A percentile compares a stretch with the other conserved stretches of the same genome.
Conservation (phyloP, 2,888 invertebrate species). For the Didymodactylos carnosus region DNA sequence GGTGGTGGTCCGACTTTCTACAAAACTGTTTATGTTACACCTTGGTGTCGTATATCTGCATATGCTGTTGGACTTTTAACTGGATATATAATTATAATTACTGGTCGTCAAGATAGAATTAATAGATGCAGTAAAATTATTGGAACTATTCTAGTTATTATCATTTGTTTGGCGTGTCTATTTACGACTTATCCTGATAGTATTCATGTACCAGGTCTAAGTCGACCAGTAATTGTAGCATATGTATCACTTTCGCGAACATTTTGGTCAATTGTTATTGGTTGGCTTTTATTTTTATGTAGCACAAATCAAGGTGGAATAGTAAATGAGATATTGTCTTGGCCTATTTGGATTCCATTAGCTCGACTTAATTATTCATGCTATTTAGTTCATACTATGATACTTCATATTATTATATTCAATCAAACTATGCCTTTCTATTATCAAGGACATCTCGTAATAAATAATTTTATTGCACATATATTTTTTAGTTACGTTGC, state of each 20-base stretch:
- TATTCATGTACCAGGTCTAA: not conserved
- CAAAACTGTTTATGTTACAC: not conserved
- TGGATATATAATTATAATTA: not conserved
- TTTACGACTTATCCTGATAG: constrained; percentile 2
- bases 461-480: not conserved
- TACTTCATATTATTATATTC: constrained; percentile 1
- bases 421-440: constrained; percentile 2
- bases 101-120: not conserved
- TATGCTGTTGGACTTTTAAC: not conserved
- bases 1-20: not conserved
- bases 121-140: not conserved
- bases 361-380: constrained; percentile 9
- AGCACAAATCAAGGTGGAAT: not conserved
- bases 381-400: not conserved
- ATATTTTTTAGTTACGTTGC: not conserved
- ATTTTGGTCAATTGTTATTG: constrained; percentile 2
- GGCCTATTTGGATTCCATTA: constrained; percentile 5
- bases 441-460: not conserved
- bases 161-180: not conserved
- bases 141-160: not conserved
- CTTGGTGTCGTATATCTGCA: not conserved
- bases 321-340: not conserved
- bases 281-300: constrained; percentile 2
- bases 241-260: constrained; percentile 3
- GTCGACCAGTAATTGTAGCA: not conserved